These are phyloP conservation scores for Tetropium fuscum DNA, from an alignment of 2,888 invertebrate species.

Conservation along the genomic window DNA sequence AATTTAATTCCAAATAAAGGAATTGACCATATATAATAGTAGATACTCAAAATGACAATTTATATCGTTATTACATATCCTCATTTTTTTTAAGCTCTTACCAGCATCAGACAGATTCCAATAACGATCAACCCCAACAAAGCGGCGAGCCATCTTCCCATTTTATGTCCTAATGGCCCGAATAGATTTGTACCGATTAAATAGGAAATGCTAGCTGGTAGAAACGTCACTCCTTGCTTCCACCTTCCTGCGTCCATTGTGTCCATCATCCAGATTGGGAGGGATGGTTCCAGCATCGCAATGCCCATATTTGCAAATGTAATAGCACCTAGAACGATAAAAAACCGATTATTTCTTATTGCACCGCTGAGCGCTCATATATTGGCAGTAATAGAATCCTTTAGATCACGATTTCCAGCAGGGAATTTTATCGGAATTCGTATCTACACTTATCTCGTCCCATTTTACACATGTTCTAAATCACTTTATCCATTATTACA, in stretches of 20 bases:
- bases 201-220: constrained; percentile 97
- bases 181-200: constrained; percentile 97
- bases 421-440: too few species aligned
- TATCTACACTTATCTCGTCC: too few species aligned
- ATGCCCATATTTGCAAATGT: constrained; percentile 99
- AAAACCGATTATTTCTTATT: too few species aligned
- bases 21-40: too few species aligned
- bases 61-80: too few species aligned
- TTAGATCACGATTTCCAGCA: too few species aligned
- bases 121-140: constrained; percentile 94
- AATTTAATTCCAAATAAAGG: too few species aligned
- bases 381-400: too few species aligned
- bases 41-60: too few species aligned
- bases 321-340: constrained; percentile 77
- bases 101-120: constrained; percentile 92
- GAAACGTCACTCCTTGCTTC: constrained; percentile 95
- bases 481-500: too few species aligned
- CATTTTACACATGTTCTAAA: too few species aligned
- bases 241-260: constrained; percentile 96
- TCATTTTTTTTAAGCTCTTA: constrained; percentile 77
- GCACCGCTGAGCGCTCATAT: too few species aligned
- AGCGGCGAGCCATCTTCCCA: constrained; percentile 97
- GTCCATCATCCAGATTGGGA: constrained; percentile 99
- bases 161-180: constrained; percentile 96
- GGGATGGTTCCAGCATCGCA: constrained; percentile 98